phyloP scores from a whole-genome alignment of 2,888 invertebrate species.

The Mellilla xanthometata region DNA sequence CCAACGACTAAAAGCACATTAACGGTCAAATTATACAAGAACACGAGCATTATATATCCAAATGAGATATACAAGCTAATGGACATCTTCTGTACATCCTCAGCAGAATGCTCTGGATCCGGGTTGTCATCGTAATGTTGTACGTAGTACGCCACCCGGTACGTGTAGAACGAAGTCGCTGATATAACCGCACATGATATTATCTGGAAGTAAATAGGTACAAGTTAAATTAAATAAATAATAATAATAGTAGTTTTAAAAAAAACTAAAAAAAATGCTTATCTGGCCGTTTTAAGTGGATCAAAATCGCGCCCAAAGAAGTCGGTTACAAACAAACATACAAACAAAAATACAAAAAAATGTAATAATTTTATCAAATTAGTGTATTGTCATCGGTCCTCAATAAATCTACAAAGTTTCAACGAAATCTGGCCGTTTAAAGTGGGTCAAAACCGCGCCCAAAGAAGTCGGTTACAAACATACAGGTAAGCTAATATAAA shows the following conservation, averaged over 20 bases:
- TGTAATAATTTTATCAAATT: too few relatives aligned
- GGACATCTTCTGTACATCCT: constrained; percentile 47
- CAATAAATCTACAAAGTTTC: too few relatives aligned
- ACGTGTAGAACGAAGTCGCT: constrained; percentile 49
- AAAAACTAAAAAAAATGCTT: too few relatives aligned
- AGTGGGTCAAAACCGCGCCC: too few relatives aligned
- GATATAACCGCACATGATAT: constrained; percentile 44
- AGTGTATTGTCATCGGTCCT: too few relatives aligned
- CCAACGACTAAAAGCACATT: constrained; percentile 59
- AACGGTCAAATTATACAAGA: constrained; percentile 52
- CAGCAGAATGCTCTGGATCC: constrained; percentile 42
- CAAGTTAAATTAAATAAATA: neutral
- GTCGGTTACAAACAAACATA: too few relatives aligned
- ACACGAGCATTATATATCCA: constrained; percentile 56
- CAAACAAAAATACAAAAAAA: too few relatives aligned
- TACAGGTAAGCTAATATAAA: too few relatives aligned
- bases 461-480: too few relatives aligned
- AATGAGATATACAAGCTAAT: constrained; percentile 61
- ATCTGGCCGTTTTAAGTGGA: too few relatives aligned
- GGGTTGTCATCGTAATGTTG: constrained; percentile 37
- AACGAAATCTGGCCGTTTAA: too few relatives aligned
- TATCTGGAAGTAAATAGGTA: constrained; percentile 45
- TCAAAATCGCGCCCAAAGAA: too few relatives aligned
- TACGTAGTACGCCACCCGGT: constrained; percentile 49
- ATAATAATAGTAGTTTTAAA: neutral